Percentiles rank a stretch among this genome's conserved stretches.
Evolutionary conservation across 1,140 invertebrate genomes (phyloP).

Genomic region (Papilio glaucus): DNA sequence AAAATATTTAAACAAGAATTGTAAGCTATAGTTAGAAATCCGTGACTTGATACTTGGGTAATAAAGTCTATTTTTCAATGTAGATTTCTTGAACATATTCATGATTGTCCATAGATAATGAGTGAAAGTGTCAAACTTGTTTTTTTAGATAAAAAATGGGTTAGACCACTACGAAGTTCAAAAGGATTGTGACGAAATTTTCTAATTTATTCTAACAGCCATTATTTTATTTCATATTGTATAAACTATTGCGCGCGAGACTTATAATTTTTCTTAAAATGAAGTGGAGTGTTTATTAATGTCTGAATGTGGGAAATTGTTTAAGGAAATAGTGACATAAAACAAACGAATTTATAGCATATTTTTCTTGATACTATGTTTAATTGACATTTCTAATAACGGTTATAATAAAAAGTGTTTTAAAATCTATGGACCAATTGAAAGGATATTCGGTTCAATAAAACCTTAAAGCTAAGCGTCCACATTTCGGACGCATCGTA

Average conservation of each 20-base stretch:
- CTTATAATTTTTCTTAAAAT: neutral
- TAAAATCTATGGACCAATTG: too few species aligned
- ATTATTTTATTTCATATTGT: conserved; percentile 36
- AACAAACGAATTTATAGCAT: too few species aligned
- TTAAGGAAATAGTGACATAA: too few species aligned
- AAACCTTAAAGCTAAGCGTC: too few species aligned
- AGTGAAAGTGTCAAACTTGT: neutral
- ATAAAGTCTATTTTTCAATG: neutral
- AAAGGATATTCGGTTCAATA: too few species aligned
- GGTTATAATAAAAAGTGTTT: too few species aligned
- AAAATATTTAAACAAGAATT: conserved; percentile 3
- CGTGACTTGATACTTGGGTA: neutral
- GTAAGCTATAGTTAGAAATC: conserved; percentile 20
- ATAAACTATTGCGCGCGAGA: neutral
- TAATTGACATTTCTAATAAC: too few species aligned
- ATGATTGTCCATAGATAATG: conserved; percentile 5
- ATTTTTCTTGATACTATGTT: too few species aligned
- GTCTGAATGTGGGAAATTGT: neutral
- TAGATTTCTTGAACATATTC: neutral
- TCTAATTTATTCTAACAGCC: conserved; percentile 33
- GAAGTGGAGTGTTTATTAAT: neutral
- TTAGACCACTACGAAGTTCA: neutral
- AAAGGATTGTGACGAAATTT: conserved; percentile 36
- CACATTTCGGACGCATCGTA: too few species aligned
- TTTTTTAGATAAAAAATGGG: neutral